phyloP scores from a whole-genome alignment of 2,888 invertebrate species.

The Volucella bombylans region DNA sequence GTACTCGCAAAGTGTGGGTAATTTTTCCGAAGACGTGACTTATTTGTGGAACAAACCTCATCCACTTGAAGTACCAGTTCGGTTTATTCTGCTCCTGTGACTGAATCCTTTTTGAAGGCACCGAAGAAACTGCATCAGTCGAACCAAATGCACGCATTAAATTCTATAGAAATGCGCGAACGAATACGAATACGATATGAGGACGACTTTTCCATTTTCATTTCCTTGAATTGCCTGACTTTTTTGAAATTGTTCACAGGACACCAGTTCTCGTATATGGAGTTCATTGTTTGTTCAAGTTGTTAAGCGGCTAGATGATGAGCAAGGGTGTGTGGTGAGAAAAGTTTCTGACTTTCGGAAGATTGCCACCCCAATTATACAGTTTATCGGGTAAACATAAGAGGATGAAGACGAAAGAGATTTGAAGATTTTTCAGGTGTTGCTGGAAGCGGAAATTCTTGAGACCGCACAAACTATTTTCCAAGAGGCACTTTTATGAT shows the following conservation, averaged over 20 bases:
- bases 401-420: neutral
- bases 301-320: constrained; percentile 34
- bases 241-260: constrained; percentile 35
- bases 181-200: too few relatives aligned
- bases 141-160: constrained; percentile 40
- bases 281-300: constrained; percentile 69
- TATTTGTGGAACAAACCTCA: constrained; percentile 61
- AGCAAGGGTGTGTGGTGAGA: constrained; percentile 9
- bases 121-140: constrained; percentile 12
- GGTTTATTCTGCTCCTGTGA: constrained; percentile 4
- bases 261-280: constrained; percentile 20
- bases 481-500: constrained; percentile 9
- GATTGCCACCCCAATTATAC: constrained; percentile 37
- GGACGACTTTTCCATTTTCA: constrained; percentile 15
- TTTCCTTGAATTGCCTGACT: neutral
- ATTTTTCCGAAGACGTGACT: constrained; percentile 72
- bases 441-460: constrained; percentile 8
- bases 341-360: constrained; percentile 52
- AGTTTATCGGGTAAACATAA: constrained; percentile 51
- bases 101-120: neutral
- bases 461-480: constrained; percentile 6
- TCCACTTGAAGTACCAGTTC: constrained; percentile 56
- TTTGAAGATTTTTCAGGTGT: constrained; percentile 15
- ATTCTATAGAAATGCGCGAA: constrained; percentile 27
- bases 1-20: constrained; percentile 63